Base-by-base conservation (phyloP, 2,888 invertebrate species). In the Parnassius mnemosyne region DNA sequence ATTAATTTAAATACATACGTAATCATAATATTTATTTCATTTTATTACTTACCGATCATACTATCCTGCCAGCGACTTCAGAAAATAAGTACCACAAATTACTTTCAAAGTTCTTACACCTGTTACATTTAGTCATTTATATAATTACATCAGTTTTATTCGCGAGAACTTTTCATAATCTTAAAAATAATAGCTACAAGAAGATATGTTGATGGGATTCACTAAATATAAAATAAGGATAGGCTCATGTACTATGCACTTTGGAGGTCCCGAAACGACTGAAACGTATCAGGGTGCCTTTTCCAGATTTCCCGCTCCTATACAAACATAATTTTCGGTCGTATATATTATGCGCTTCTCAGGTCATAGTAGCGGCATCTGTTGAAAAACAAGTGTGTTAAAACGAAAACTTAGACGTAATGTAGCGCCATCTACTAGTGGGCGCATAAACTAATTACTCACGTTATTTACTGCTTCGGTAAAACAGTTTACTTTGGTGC, bases 1-100 rank as follows among this genome's bases (percentile, higher is more conserved):
- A 34, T 7, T 34, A 7, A 34, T 5, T 34, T 34, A 25, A 25
- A 25, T 3, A 25, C 25, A 25, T 25, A 25, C 25, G 25, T 25
- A 25, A 25, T 3, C 25, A 5, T 25, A 7, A 34, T 34, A 5
- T 34, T 34, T 34, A 7, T 7, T 34, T 34, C 7, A 34, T 43
- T 43, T 11, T 43, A 43, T 43, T 64, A 87, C 89, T 89, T 76
- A 90, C 90, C 87, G 64, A 89, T 89, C 90, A 90, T 90, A 83
- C 81, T 87, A 83, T 76, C 79, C 78, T 75, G 75, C 73, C 71
- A 76, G 68, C 69, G 78, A 79, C 80, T 82, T 78, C 75, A 73
- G 68, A 74, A 78, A 79, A 81, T 74, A 78, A 81, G 72, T 75
- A 75, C 79, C 78, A 75, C 70, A 76, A 78, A 79, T 79, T 78